phyloP scores from a whole-genome alignment of 1,140 invertebrate genomes.

The Xylocopa sonorina region DNA sequence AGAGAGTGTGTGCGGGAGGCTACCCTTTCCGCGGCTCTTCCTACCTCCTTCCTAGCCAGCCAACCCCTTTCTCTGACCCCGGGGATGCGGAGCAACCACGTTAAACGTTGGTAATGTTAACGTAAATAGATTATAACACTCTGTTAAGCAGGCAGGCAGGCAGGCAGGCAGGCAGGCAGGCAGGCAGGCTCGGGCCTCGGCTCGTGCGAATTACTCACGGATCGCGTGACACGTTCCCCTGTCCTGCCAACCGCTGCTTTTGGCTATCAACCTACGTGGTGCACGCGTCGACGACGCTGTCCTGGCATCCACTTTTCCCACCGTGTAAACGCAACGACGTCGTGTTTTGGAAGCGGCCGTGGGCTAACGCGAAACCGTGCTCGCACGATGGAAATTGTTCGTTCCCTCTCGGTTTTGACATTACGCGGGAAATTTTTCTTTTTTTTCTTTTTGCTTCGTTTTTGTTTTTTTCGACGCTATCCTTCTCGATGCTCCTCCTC shows the following conservation, averaged over 20 bases:
- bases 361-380: conserved; percentile 58
- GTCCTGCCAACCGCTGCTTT: conserved; percentile 81
- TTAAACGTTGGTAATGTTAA: conserved; percentile 83
- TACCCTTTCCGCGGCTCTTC: conserved; percentile 43
- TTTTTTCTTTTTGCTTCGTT: too few relatives aligned
- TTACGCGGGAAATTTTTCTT: too few relatives aligned
- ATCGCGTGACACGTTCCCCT: conserved; percentile 82
- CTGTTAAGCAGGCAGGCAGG: conserved; percentile 81
- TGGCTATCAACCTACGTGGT: conserved; percentile 78
- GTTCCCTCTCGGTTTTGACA: conserved; percentile 13
- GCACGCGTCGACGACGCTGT: conserved; percentile 75
- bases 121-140: conserved; percentile 84
- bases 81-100: conserved; percentile 77
- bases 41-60: conserved; percentile 59
- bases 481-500: not conserved
- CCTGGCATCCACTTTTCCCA: conserved; percentile 52
- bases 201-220: conserved; percentile 82
- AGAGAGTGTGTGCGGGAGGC: conserved; percentile 7
- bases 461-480: not conserved
- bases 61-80: conserved; percentile 73
- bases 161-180: too few relatives aligned
- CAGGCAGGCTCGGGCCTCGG: conserved; percentile 74
- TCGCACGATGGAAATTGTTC: conserved; percentile 36
- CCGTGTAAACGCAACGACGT: conserved; percentile 65
- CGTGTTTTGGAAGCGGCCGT: conserved; percentile 67